Conservation (phyloP, 2,888 invertebrate genomes). For the Melieria picta region DNA sequence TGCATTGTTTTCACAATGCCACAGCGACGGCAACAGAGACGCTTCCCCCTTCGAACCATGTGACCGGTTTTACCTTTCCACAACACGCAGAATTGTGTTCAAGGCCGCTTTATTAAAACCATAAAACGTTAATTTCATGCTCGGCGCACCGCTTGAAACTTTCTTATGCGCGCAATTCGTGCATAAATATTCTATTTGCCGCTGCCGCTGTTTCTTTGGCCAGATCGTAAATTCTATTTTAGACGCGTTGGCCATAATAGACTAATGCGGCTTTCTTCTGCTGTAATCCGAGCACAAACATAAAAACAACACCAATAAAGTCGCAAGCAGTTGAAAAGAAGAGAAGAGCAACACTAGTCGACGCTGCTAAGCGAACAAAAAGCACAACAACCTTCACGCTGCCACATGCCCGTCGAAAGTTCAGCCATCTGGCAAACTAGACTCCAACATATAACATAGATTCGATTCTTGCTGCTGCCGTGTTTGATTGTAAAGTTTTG, state of each 20-base stretch:
- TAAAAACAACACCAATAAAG: no score
- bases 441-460: no score
- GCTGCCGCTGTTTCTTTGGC: not conserved
- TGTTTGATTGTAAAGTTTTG: not conserved
- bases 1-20: no score
- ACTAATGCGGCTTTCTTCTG: not conserved
- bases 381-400: no score
- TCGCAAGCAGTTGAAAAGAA: no score
- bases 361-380: no score
- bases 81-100: constrained; percentile 38
- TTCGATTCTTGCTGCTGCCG: not conserved
- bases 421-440: no score
- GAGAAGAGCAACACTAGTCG: no score
- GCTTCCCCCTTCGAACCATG: constrained; percentile 17
- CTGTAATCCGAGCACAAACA: no score
- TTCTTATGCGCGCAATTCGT: no score
- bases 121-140: constrained; percentile 59
- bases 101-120: constrained; percentile 60
- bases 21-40: not conserved
- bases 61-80: not conserved
- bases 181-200: no score
- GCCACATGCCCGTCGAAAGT: no score
- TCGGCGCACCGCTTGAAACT: constrained; percentile 22
- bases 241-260: not conserved
- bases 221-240: not conserved